Percentiles rank a stretch among this genome's conserved stretches.
Evolutionary conservation across 2,113 vertebrate genomes (phyloP).

Genomic region (Rissa tridactyla): DNA sequence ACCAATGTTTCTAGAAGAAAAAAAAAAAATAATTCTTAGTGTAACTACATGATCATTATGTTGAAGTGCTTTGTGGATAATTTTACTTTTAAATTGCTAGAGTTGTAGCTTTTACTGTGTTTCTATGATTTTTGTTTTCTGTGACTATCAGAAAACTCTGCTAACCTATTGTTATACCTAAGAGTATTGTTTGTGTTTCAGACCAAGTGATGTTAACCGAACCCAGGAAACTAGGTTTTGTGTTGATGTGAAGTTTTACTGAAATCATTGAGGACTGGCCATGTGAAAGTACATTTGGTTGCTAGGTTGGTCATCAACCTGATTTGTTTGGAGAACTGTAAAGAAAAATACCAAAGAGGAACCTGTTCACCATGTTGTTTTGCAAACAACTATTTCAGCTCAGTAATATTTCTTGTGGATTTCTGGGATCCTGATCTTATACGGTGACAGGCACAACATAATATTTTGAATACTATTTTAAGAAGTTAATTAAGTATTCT

Average conservation of each 20-base stretch:
- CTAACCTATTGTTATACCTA: not conserved
- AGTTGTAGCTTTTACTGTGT: not conserved
- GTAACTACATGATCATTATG: not conserved
- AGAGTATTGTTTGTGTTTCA: not conserved
- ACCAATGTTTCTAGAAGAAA: not conserved
- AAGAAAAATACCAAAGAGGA: not conserved
- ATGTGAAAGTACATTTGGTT: not conserved
- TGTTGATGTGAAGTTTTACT: not conserved
- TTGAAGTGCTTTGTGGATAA: not conserved
- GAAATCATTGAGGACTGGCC: not conserved
- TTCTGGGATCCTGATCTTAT: not conserved
- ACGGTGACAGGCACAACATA: not conserved
- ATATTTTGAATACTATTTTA: not conserved
- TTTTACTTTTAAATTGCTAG: not conserved
- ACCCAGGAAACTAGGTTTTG: not conserved
- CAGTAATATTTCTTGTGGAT: not conserved
- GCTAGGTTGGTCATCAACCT: not conserved
- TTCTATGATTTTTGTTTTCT: not conserved
- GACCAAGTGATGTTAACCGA: not conserved
- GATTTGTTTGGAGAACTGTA: not conserved
- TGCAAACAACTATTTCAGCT: not conserved
- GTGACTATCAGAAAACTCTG: not conserved
- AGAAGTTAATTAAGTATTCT: not conserved
- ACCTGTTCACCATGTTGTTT: not conserved
- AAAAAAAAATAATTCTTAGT: not conserved